A percentile compares a stretch with the other conserved stretches of the same genome.
Evolutionary conservation across 2,888 invertebrate species (phyloP).

Genomic region (Drosophila picticornis): DNA sequence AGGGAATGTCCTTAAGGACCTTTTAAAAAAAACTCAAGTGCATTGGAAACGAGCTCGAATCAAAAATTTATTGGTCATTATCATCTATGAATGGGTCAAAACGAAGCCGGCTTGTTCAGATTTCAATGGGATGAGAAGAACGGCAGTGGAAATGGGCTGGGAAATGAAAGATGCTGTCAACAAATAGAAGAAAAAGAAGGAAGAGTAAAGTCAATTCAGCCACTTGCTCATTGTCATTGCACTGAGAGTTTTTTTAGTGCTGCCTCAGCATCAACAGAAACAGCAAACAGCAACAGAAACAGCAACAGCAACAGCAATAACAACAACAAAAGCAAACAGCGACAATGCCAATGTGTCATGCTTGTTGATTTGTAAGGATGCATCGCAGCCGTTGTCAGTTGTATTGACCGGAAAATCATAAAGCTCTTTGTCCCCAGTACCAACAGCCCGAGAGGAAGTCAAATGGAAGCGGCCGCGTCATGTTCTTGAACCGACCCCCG

Average conservation of each 20-base stretch:
- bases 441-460: conserved; percentile 51
- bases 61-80: conserved; percentile 66
- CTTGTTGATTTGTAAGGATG: conserved; percentile 82
- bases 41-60: conserved; percentile 19
- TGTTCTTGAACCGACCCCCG: conserved; percentile 31
- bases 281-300: conserved; percentile 12
- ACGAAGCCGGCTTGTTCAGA: conserved; percentile 36
- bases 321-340: conserved; percentile 32
- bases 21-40: conserved; percentile 11
- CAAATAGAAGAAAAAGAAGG: background rate
- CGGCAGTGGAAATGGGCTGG: conserved; percentile 1
- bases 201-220: conserved; percentile 41
- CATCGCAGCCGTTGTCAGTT: conserved; percentile 62
- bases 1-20: conserved; percentile 8
- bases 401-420: conserved; percentile 82
- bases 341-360: conserved; percentile 75
- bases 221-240: conserved; percentile 53
- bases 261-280: conserved; percentile 61
- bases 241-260: conserved; percentile 47
- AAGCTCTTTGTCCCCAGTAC: conserved; percentile 71
- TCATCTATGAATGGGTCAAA: conserved; percentile 28
- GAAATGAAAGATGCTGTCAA: background rate
- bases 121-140: conserved; percentile 18
- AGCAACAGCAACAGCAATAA: conserved; percentile 33
- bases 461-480: conserved; percentile 57